Evolutionary conservation across 2,113 vertebrate genomes (phyloP).

Genomic region (Psittacula cyanocephala): DNA sequence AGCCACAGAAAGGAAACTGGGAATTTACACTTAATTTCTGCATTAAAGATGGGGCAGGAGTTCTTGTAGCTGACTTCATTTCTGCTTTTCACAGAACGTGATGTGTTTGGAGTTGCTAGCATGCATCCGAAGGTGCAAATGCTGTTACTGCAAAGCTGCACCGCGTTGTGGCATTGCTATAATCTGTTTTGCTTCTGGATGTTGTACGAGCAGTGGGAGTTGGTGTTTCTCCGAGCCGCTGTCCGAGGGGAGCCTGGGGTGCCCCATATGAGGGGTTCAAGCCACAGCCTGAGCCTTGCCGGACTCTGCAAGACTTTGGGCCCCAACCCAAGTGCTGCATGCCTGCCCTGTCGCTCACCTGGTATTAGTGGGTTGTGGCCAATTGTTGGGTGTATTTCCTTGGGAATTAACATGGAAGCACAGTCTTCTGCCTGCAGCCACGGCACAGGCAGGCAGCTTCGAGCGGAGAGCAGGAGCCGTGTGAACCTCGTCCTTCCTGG

Average conservation of each 20-base stretch:
- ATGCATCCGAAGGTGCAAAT: background rate
- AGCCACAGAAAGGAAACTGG: conserved; percentile 44
- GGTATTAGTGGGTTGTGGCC: fast-evolving
- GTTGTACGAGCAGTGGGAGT: background rate
- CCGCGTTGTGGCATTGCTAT: fast-evolving
- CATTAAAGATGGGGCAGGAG: conserved; percentile 8
- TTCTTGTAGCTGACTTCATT: background rate
- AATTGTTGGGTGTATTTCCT: background rate
- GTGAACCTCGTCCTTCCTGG: background rate
- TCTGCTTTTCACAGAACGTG: fast-evolving
- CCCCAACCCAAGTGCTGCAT: fast-evolving
- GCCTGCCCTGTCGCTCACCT: background rate
- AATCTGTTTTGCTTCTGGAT: background rate
- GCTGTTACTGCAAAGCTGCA: background rate
- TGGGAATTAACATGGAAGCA: background rate
- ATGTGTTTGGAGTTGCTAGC: background rate
- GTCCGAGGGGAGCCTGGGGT: fast-evolving
- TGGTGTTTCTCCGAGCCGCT: fast-evolving
- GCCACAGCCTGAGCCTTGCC: background rate
- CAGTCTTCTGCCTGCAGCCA: background rate
- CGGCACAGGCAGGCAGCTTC: background rate
- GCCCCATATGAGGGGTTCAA: fast-evolving
- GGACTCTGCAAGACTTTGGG: background rate
- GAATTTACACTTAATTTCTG: conserved; percentile 56
- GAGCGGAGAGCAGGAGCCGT: background rate